Base-by-base conservation (phyloP, 1,140 invertebrate species). In the Ips nitidus region DNA sequence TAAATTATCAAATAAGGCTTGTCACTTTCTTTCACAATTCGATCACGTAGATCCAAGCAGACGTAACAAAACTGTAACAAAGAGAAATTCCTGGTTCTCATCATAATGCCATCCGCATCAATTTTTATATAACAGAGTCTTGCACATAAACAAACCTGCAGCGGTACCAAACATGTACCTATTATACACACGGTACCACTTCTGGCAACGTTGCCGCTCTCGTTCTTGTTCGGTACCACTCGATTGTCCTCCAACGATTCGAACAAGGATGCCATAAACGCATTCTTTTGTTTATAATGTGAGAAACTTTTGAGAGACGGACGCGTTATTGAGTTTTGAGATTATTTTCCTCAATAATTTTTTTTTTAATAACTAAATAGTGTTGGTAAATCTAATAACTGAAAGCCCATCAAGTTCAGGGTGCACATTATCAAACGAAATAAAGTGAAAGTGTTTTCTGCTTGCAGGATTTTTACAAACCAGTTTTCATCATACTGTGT, bases 391-490 rank as follows among this genome's bases (percentile, higher is more conserved):
- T 53, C 39, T 50, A 50, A 50, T 50, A 53, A 41, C 38, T 5
- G 38, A 40, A 58, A 22, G 41, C 41, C 38, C 41, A 40, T 58
- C 1, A 58, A 58, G 22, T 58, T 8, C 45, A 50, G 45, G 45
- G 22, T 50, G 45, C 45, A 50, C 22, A 7, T 22, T 22, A 22
- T 22, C 22, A 22, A 22, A 22, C 22, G 22, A 22, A 37, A 8
- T 62, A 41, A 65, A 65, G 63, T 65, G 63, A 65, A 65, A 65
- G 63, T 65, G 55, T 40, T 52, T 52, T 41, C n/a, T 55, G 41
- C 39, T 36, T 41, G 45, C 56, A 41, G 39, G 63, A 52, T 65
- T 56, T 65, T 65, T 65, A 65, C 52, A 56, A 63, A 65, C 63
- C 63, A 65, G 63, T 65, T 65, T 40, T 50, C 43, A 52, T 52